These are phyloP conservation scores for Aphelenchoides besseyi DNA, from an alignment of 1,140 invertebrate species.

Conservation along the genomic window DNA sequence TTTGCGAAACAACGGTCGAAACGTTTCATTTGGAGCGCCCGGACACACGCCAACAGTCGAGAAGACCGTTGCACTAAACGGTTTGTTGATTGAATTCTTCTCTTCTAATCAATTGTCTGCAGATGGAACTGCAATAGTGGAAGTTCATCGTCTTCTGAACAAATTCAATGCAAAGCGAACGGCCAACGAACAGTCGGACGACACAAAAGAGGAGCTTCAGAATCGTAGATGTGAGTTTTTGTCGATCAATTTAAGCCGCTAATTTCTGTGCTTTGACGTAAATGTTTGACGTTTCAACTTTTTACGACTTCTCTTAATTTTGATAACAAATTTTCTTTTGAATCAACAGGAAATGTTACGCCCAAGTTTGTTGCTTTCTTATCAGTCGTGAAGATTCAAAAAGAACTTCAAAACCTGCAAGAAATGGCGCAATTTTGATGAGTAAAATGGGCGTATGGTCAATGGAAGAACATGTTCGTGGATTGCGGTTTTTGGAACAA, in stretches of 20 bases:
- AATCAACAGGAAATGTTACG: too few relatives aligned
- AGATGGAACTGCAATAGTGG: slow-evolving; percentile 13
- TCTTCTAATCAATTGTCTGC: not conserved
- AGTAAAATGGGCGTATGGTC: not conserved
- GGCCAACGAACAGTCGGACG: not conserved
- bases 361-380: too few relatives aligned
- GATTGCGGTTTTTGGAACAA: not conserved
- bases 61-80: slow-evolving; percentile 12
- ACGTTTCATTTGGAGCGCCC: not conserved
- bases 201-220: too few relatives aligned
- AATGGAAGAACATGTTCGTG: not conserved
- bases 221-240: not conserved
- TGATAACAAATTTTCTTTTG: not conserved
- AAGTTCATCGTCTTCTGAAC: slow-evolving; percentile 19
- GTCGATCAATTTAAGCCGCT: not conserved
- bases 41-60: slow-evolving; percentile 5
- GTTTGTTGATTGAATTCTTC: not conserved
- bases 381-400: too few relatives aligned
- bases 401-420: too few relatives aligned
- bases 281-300: not conserved
- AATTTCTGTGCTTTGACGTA: not conserved
- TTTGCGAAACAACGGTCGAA: not conserved
- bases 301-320: not conserved
- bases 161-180: slow-evolving; percentile 21
- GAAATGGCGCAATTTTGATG: too few relatives aligned